Conservation (phyloP, 2,113 vertebrate genomes). For the Xenopus laevis region DNA sequence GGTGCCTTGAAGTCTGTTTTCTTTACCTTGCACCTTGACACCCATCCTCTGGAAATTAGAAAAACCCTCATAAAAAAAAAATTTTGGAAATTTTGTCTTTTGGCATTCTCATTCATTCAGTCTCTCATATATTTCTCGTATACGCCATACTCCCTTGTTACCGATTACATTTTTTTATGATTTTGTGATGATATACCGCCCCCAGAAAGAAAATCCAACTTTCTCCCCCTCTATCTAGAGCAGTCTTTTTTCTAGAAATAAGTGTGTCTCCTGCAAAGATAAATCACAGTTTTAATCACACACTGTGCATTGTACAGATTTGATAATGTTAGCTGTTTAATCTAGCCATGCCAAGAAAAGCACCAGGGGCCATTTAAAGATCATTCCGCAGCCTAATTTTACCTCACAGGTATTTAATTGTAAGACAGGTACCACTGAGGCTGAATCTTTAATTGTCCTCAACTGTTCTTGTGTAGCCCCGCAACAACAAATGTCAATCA, state of each 20-base stretch:
- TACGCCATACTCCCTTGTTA: no score
- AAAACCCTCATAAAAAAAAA: no score
- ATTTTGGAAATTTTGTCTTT: no score
- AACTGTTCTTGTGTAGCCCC: constrained; percentile 11
- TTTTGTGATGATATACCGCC: no score
- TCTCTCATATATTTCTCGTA: no score
- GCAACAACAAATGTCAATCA: constrained; percentile 25
- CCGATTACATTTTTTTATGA: no score
- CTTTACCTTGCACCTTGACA: no score
- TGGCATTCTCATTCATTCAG: no score
- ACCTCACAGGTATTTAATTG: constrained; percentile 18
- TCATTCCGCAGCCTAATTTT: not conserved
- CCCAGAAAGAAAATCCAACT: no score
- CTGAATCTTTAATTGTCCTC: constrained; percentile 36
- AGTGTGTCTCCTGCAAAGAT: not conserved
- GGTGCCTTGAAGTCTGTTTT: no score
- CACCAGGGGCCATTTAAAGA: not conserved
- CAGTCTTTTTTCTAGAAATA: not conserved
- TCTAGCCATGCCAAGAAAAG: constrained; percentile 3
- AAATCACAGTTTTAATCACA: not conserved
- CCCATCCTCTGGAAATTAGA: no score
- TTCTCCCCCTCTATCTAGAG: not conserved
- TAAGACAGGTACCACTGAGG: constrained; percentile 3
- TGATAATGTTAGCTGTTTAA: constrained; percentile 1
- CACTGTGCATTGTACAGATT: not conserved